Evolutionary conservation across 1,140 invertebrate species (phyloP).

Genomic region (Pogonognathellus flavescens): DNA sequence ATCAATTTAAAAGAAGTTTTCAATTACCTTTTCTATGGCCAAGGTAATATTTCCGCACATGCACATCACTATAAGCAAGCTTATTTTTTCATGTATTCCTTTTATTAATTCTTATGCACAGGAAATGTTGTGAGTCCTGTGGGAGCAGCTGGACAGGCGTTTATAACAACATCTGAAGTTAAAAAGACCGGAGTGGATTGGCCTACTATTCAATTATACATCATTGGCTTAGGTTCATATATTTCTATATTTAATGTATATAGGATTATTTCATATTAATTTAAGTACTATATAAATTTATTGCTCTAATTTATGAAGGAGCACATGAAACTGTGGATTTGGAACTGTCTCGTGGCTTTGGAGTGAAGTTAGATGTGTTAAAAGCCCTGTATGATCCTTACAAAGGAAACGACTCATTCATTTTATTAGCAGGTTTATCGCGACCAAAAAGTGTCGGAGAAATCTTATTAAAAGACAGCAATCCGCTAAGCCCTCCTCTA

Average conservation of each 20-base stretch:
- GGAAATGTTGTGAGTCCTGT: constrained; percentile 42
- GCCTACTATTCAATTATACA: constrained; percentile 59
- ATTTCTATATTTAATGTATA: too few species aligned
- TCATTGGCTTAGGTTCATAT: constrained; percentile 44
- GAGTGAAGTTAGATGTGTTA: constrained; percentile 48
- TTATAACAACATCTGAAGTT: constrained; percentile 28
- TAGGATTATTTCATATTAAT: too few species aligned
- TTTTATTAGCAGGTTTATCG: constrained; percentile 37
- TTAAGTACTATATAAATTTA: too few species aligned
- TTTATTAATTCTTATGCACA: constrained; percentile 2
- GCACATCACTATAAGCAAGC: background rate
- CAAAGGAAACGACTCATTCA: constrained; percentile 53
- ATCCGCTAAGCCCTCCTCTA: constrained; percentile 56
- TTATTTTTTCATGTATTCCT: background rate
- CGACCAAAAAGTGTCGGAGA: constrained; percentile 58
- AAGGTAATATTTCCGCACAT: constrained; percentile 43
- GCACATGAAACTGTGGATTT: background rate
- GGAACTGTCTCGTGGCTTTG: constrained; percentile 27
- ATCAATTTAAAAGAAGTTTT: constrained; percentile 20
- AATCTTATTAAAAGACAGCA: constrained; percentile 60
- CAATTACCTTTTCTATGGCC: constrained; percentile 58
- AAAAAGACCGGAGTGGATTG: constrained; percentile 53
- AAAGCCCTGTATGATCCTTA: constrained; percentile 24
- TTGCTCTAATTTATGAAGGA: too few species aligned
- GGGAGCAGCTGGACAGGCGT: constrained; percentile 21